Percentiles rank a stretch among this genome's conserved stretches.
Evolutionary conservation across 2,888 invertebrate species (phyloP).

Genomic region (Xiphydria camelus): DNA sequence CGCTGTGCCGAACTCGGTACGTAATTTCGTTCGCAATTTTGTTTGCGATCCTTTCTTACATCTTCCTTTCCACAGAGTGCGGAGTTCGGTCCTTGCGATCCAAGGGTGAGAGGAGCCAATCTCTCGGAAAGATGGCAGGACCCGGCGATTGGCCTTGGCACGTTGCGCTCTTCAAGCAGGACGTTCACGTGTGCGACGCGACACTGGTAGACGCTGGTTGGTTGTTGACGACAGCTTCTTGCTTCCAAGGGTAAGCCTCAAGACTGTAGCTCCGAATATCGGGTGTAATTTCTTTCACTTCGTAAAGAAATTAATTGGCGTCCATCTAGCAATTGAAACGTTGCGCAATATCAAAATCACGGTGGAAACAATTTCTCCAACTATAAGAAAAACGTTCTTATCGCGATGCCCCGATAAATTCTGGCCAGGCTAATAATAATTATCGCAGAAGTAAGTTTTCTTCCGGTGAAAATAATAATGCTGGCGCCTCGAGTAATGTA

Average conservation of each 20-base stretch:
- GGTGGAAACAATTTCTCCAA: too few relatives aligned
- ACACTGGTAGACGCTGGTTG: slow-evolving; percentile 80
- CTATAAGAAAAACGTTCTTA: too few relatives aligned
- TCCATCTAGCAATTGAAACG: too few relatives aligned
- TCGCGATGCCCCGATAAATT: too few relatives aligned
- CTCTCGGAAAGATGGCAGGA: slow-evolving; percentile 72
- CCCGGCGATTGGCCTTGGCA: slow-evolving; percentile 96
- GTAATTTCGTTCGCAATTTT: slow-evolving; percentile 26
- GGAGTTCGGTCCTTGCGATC: slow-evolving; percentile 66
- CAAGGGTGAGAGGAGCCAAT: slow-evolving; percentile 58
- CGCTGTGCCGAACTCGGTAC: slow-evolving; percentile 77
- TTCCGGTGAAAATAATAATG: too few relatives aligned
- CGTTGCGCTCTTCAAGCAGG: slow-evolving; percentile 78
- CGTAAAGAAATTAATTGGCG: too few relatives aligned
- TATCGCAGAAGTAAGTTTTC: too few relatives aligned
- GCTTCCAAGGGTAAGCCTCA: slow-evolving; percentile 74
- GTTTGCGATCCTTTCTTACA: slow-evolving; percentile 4
- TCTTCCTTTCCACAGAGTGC: slow-evolving; percentile 62
- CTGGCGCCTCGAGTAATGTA: too few relatives aligned
- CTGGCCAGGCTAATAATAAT: too few relatives aligned
- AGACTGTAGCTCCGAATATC: too few relatives aligned
- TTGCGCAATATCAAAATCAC: too few relatives aligned
- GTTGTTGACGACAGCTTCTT: slow-evolving; percentile 85
- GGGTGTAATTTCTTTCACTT: too few relatives aligned
- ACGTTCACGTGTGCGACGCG: slow-evolving; percentile 87